phyloP scores from a whole-genome alignment of 1,140 invertebrate species.

The Drosophila kepulauana region DNA sequence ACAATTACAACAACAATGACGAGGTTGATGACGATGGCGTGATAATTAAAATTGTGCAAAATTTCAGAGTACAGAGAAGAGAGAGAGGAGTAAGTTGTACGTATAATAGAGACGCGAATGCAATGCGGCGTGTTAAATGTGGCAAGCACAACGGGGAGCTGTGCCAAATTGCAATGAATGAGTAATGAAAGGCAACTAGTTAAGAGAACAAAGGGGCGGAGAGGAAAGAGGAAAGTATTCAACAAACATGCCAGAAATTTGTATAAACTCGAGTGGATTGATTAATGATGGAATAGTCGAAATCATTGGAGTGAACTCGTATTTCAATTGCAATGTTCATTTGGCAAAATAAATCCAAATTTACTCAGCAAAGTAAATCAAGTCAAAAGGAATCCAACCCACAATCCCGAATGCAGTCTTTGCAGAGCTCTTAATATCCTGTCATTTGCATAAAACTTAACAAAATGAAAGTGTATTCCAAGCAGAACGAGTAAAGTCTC shows the following conservation, averaged over 20 bases:
- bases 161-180: conserved; percentile 45
- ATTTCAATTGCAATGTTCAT: conserved; percentile 3
- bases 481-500: conserved; percentile 1
- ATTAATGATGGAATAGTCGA: neutral
- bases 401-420: neutral
- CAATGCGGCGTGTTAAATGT: conserved; percentile 22
- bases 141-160: conserved; percentile 36
- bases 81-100: conserved; percentile 34
- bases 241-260: neutral
- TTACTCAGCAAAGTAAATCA: neutral
- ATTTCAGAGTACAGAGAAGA: neutral
- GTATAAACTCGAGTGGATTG: neutral
- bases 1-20: conserved; percentile 37
- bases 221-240: neutral
- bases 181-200: conserved; percentile 7
- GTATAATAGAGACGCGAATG: too few relatives aligned
- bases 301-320: neutral
- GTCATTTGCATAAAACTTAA: conserved; percentile 19
- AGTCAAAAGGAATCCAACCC: neutral
- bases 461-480: conserved; percentile 3
- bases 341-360: neutral
- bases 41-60: conserved; percentile 49
- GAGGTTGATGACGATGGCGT: conserved; percentile 34
- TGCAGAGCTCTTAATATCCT: conserved; percentile 1
- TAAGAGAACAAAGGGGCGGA: neutral